Percentiles rank a stretch among this genome's conserved stretches.
phyloP scores from a whole-genome alignment of 92 coral and sea anemone genomes.

The Blastomussa wellsi region DNA sequence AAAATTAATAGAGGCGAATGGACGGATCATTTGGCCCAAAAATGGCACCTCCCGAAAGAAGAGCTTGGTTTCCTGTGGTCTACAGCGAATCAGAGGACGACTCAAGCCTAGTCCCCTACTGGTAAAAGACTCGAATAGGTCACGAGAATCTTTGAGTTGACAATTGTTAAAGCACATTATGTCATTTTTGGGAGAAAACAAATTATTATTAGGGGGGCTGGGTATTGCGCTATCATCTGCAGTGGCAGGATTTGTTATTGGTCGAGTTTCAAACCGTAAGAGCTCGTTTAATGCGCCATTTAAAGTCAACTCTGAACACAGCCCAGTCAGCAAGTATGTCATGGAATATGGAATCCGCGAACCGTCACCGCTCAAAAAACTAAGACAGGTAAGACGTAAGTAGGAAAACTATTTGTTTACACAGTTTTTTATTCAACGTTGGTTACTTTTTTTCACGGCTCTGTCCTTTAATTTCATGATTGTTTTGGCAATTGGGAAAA shows the following conservation, averaged over 20 bases:
- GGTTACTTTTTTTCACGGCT: too few species aligned
- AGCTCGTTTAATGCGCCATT: too few species aligned
- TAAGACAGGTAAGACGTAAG: constrained; percentile 53
- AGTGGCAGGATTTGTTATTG: constrained; percentile 18
- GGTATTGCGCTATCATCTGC: constrained; percentile 52
- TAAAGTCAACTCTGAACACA: not conserved
- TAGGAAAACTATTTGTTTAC: too few species aligned
- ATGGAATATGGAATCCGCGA: constrained; percentile 57
- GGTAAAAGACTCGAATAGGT: not conserved
- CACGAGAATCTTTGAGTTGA: not conserved
- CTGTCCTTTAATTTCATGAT: too few species aligned
- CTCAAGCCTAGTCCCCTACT: not conserved
- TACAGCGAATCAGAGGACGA: too few species aligned
- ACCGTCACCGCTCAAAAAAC: constrained; percentile 38
- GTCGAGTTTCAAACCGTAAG: not conserved
- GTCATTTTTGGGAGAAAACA: constrained; percentile 46
- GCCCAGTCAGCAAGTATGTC: constrained; percentile 20
- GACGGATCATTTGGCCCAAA: too few species aligned
- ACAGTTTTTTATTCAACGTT: too few species aligned
- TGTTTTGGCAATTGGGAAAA: too few species aligned
- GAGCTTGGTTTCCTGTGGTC: too few species aligned
- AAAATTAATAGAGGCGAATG: too few species aligned
- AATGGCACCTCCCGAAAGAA: too few species aligned
- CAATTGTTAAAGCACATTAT: not conserved
- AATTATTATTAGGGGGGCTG: constrained; percentile 42